Percentiles rank a stretch among this genome's conserved stretches.
phyloP scores from a whole-genome alignment of 2,113 vertebrate genomes.

The Sardina pilchardus region DNA sequence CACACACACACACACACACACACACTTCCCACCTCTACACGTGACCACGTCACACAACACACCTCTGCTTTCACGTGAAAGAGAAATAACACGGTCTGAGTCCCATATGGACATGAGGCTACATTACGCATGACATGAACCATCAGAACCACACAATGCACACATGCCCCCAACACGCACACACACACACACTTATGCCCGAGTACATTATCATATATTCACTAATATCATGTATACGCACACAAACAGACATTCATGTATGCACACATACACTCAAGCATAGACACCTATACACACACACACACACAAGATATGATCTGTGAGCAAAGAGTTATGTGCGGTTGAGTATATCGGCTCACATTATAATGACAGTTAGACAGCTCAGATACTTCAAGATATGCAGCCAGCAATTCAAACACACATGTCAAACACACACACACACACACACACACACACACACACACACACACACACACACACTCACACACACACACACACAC shows the following conservation, averaged over 20 bases:
- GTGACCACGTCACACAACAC: no score
- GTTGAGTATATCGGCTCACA: not conserved
- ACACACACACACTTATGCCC: not conserved
- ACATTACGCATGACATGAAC: no score
- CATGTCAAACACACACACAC: not conserved
- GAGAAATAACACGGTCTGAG: no score
- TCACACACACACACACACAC: slow-evolving; percentile 3
- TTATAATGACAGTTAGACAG: not conserved
- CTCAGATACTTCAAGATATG: not conserved
- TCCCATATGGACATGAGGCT: no score
- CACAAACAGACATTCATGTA: not conserved
- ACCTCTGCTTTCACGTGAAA: no score
- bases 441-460: slow-evolving; percentile 18
- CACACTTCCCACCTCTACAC: no score
- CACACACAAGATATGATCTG: not conserved
- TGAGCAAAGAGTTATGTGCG: not conserved
- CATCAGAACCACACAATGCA: no score
- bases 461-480: slow-evolving; percentile 1
- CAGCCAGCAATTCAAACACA: not conserved
- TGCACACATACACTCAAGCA: slow-evolving; percentile 7
- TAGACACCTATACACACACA: no score
- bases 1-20: no score
- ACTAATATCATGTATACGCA: not conserved
- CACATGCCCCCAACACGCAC: not conserved
- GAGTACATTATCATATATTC: no score